Base-by-base conservation (phyloP, 2,113 vertebrate genomes). In the Dascyllus trimaculatus region DNA sequence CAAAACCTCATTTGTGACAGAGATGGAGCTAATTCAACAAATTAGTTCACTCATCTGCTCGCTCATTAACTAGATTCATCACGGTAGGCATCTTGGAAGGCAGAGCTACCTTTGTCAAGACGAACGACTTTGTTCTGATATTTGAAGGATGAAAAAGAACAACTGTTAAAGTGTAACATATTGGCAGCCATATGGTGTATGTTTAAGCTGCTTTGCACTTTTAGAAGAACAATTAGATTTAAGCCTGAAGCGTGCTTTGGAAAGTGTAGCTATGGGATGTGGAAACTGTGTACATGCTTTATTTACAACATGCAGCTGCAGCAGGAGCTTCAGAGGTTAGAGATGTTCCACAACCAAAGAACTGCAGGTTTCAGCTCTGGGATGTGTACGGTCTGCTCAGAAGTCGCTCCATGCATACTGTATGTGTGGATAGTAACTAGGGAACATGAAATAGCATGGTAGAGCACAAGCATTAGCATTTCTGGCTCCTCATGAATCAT, bases 171-270 rank as follows among this genome's bases (percentile, higher is more conserved):
- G 21, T 38, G 17, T 43, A 60, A 29, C 75, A 84, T 40, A 56
- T 25, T 80, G 60, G 11, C 65, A 51, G n/a, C 71, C 82, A 75
- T 61, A 79, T 75, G 66, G 65, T 49, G 35, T 22, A 1, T 46
- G 25, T n/a, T 56, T 49, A 49, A 49, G 48, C 46, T 56, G 68
- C 15, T 67, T 40, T 68, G 43, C 17, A 63, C 63, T 48, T 22
- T n/a, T 57, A 11, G 8, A 52, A 69, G 56, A 73, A 58, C 61
- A 70, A 71, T 69, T 53, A 75, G 32, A 77, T 40, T 51, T 8
- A 38, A 53, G 46, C 49, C 54, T 18, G 17, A 9, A 46, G 59
- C 53, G 24, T 17, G 8, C 7, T 48, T 67, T 17, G 15, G 49
- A 68, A 18, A 19, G 26, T 19, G 62, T 35, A 11, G 52, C 70